Evolutionary conservation across 2,888 invertebrate genomes (phyloP), one percentile per base, ranked within the genome.

Genomic region (Stenodera caucasica): DNA sequence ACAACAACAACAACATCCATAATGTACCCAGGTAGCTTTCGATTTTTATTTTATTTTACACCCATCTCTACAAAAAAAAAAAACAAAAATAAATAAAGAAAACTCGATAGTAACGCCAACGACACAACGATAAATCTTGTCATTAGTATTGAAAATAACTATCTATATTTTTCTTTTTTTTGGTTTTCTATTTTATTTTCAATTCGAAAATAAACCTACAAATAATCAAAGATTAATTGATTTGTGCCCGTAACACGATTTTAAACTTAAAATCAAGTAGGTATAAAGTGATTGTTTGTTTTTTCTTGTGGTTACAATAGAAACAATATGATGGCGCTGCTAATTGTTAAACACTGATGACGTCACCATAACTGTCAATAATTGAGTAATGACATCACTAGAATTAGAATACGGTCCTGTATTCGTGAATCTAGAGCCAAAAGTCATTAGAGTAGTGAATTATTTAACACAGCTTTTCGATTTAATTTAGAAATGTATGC

Each of bases 401-500:
- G n/a, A n/a, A 26, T 15, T 18, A 15, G 21, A 45, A 45, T 18
- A 18, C 45, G 21, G 21, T 37, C 5, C 45, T 45, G 45, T 21
- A 21, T 45, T 14, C 9, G 35, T 45, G 18, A 21, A 11, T 21
- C 7, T 3, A 21, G 21, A 21, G 45, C 9, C 21, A 45, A 21
- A 29, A 15, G 50, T 56, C 67, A 68, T 67, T 69, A 70, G 65
- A 49, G 40, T 8, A 59, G 64, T 71, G 68, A 72, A 64, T 70
- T 70, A 70, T 70, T 59, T 57, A 61, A 59, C 58, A 61, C 66
- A 67, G 65, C 63, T 67, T 68, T 69, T 63, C 67, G 66, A 67
- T 68, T 67, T 67, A 69, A 68, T 67, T 66, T 61, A 63, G 59
- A 63, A 68, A 67, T 63, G 58, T 63, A 45, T 45, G 57, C 32